phyloP scores from a whole-genome alignment of 2,113 vertebrate species.

The Propithecus coquereli region DNA sequence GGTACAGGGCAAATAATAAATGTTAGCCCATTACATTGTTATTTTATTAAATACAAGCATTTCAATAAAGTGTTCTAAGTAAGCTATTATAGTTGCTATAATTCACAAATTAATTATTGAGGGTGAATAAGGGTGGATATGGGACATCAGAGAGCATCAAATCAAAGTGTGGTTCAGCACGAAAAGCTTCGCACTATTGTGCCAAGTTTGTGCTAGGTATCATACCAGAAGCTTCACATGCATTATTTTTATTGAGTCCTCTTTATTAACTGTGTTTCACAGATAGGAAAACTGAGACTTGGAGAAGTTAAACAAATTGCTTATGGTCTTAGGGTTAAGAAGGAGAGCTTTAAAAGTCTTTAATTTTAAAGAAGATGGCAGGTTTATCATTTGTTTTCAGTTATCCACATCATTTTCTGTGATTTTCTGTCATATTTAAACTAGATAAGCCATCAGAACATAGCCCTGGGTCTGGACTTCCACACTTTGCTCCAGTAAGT shows the following conservation, averaged over 20 bases:
- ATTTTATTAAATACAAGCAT: not conserved
- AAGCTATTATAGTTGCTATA: not conserved
- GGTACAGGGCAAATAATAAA: not conserved
- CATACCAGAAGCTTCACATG: not conserved
- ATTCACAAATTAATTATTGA: not conserved
- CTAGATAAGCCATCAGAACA: not conserved
- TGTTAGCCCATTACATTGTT: not conserved
- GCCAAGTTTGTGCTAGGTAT: not conserved
- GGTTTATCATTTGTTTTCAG: not conserved
- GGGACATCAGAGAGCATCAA: not conserved
- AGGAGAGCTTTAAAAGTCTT: not conserved
- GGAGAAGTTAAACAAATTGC: not conserved
- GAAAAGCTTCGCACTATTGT: not conserved
- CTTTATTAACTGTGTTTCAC: not conserved
- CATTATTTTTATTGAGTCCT: not conserved
- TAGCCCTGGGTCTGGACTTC: not conserved
- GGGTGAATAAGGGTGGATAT: not conserved
- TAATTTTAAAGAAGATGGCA: not conserved
- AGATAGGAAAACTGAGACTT: not conserved
- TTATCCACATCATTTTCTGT: not conserved
- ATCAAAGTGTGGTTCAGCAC: not conserved
- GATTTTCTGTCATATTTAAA: not conserved
- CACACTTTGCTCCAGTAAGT: not conserved
- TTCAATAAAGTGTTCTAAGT: not conserved
- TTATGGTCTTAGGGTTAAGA: not conserved